Conservation (phyloP, 2,113 vertebrate species). For the Pseudopodoces humilis region DNA sequence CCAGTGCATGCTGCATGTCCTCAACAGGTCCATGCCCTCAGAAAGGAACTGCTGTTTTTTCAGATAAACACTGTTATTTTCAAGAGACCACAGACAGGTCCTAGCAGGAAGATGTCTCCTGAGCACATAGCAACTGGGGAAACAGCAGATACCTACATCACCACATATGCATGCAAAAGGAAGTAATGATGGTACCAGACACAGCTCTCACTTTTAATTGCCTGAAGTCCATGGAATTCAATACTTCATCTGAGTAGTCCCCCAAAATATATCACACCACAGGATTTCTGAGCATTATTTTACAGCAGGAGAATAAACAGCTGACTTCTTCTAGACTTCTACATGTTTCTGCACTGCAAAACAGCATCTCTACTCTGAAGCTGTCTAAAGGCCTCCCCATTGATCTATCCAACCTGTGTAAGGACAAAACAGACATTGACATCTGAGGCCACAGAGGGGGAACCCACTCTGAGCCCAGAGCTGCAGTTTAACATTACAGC, state of each 20-base stretch:
- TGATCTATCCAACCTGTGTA: not conserved
- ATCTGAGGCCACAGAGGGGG: not conserved
- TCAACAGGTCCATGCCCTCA: not conserved
- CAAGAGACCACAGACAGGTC: not conserved
- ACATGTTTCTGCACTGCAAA: not conserved
- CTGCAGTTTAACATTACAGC: not conserved
- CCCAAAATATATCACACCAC: not conserved
- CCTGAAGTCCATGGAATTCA: not conserved
- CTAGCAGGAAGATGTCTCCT: not conserved
- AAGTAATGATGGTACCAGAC: not conserved
- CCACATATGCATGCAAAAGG: fast-evolving
- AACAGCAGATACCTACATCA: not conserved
- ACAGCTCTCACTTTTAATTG: not conserved
- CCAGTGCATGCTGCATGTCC: not conserved
- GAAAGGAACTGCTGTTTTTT: not conserved
- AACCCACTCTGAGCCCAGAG: fast-evolving
- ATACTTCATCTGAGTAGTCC: not conserved
- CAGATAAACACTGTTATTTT: not conserved
- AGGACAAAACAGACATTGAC: not conserved
- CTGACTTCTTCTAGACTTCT: not conserved
- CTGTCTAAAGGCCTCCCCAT: not conserved
- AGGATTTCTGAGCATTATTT: not conserved
- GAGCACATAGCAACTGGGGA: not conserved
- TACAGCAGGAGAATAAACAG: not conserved
- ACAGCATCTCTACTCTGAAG: not conserved